Conservation (phyloP, 2,888 invertebrate species). For the Lasioglossum malachurum region DNA sequence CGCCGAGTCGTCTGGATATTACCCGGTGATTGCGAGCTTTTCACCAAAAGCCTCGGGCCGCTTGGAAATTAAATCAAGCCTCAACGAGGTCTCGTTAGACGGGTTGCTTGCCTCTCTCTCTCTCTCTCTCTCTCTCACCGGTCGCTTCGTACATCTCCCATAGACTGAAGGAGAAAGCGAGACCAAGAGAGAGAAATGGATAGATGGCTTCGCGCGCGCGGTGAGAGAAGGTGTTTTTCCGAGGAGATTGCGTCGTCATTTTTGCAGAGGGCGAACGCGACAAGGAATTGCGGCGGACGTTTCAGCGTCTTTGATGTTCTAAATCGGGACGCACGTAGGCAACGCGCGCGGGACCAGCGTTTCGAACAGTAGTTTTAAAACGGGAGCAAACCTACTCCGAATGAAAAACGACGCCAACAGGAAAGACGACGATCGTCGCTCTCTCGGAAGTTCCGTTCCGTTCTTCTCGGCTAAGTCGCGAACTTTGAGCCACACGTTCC, state of each 20-base stretch:
- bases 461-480: neutral
- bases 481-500: conserved; percentile 32
- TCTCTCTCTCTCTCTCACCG: conserved; percentile 16
- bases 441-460: conserved; percentile 15
- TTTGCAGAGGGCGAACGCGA: neutral
- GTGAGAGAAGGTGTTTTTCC: neutral
- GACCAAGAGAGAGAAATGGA: neutral
- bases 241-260: conserved; percentile 1
- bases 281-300: conserved; percentile 10
- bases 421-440: conserved; percentile 15
- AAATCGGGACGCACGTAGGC: conserved; percentile 13
- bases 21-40: conserved; percentile 62
- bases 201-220: neutral
- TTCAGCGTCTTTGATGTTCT: conserved; percentile 10
- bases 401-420: neutral
- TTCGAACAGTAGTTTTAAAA: conserved; percentile 41
- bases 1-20: conserved; percentile 44
- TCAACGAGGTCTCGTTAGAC: conserved; percentile 68
- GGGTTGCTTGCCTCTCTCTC: conserved; percentile 36
- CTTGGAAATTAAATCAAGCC: conserved; percentile 66
- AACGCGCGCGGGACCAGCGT: conserved; percentile 11
- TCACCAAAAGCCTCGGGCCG: conserved; percentile 37
- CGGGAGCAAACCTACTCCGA: neutral
- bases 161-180: neutral
- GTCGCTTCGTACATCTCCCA: conserved; percentile 11